A percentile compares a stretch with the other conserved stretches of the same genome.
These are phyloP conservation scores for Leucania comma DNA, from an alignment of 2,888 invertebrate species.

Conservation along the genomic window DNA sequence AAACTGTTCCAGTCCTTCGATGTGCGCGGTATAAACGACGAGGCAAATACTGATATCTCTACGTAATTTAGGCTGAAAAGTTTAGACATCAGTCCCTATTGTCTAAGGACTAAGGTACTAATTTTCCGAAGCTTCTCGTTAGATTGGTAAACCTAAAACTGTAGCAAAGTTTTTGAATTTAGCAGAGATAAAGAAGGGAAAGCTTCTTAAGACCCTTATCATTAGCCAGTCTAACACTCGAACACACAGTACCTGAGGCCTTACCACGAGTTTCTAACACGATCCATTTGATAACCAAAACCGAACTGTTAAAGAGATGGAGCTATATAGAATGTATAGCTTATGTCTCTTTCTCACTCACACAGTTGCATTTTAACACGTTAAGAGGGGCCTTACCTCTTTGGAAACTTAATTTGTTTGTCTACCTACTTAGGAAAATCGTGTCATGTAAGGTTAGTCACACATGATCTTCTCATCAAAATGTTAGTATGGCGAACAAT, in stretches of 20 bases:
- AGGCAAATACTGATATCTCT: background rate
- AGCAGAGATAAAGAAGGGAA: slow-evolving; percentile 17
- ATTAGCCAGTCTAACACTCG: slow-evolving; percentile 16
- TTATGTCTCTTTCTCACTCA: too few relatives aligned
- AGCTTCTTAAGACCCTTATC: slow-evolving; percentile 25
- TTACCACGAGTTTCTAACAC: too few relatives aligned
- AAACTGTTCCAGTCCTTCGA: too few relatives aligned
- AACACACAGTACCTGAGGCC: slow-evolving; percentile 11
- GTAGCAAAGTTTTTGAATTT: slow-evolving; percentile 17
- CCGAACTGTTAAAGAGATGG: too few relatives aligned
- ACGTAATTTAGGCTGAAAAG: background rate
- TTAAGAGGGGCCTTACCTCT: too few relatives aligned
- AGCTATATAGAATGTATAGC: too few relatives aligned
- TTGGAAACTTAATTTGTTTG: slow-evolving; percentile 18
- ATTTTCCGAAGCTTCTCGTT: background rate
- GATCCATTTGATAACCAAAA: too few relatives aligned
- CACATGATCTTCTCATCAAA: slow-evolving; percentile 1
- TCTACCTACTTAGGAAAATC: background rate
- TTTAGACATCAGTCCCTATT: background rate
- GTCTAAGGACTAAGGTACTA: background rate
- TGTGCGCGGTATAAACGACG: too few relatives aligned
- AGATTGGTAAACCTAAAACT: slow-evolving; percentile 23
- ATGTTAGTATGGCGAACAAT: background rate
- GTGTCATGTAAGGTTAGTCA: background rate
- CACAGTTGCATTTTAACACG: too few relatives aligned